These are phyloP conservation scores for Mormyrus iriodes DNA, from an alignment of 2,113 vertebrate genomes.

Conservation along the genomic window DNA sequence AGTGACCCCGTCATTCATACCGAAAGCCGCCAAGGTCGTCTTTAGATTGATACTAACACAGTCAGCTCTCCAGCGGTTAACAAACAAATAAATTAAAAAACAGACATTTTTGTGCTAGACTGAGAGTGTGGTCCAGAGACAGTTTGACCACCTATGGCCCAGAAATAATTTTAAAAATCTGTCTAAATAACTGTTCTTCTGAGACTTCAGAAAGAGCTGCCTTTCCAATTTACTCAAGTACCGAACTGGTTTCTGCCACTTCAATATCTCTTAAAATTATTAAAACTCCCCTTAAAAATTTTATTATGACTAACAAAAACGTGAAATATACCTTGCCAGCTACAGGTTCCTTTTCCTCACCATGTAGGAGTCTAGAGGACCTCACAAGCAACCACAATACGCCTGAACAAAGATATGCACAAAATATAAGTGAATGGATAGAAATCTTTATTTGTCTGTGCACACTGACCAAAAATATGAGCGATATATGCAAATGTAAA, in stretches of 20 bases:
- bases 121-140: slow-evolving; percentile 57
- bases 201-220: slow-evolving; percentile 59
- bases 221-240: slow-evolving; percentile 48
- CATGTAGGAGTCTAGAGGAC: background rate
- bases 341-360: background rate
- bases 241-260: slow-evolving; percentile 32
- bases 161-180: slow-evolving; percentile 57
- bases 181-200: slow-evolving; percentile 53
- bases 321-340: background rate
- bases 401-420: background rate
- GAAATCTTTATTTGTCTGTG: background rate
- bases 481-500: background rate
- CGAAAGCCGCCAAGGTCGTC: slow-evolving; percentile 55
- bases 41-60: slow-evolving; percentile 53
- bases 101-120: slow-evolving; percentile 58
- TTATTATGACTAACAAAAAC: background rate
- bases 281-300: background rate
- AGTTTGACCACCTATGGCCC: slow-evolving; percentile 57
- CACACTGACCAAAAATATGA: background rate
- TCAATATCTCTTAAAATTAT: slow-evolving; percentile 18
- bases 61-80: slow-evolving; percentile 46
- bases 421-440: background rate
- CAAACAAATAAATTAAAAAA: slow-evolving; percentile 32
- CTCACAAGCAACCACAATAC: background rate
- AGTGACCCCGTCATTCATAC: slow-evolving; percentile 59